These are phyloP conservation scores for Limnodromus scolopaceus DNA, from an alignment of 2,797 vertebrate genomes.

Conservation along the genomic window DNA sequence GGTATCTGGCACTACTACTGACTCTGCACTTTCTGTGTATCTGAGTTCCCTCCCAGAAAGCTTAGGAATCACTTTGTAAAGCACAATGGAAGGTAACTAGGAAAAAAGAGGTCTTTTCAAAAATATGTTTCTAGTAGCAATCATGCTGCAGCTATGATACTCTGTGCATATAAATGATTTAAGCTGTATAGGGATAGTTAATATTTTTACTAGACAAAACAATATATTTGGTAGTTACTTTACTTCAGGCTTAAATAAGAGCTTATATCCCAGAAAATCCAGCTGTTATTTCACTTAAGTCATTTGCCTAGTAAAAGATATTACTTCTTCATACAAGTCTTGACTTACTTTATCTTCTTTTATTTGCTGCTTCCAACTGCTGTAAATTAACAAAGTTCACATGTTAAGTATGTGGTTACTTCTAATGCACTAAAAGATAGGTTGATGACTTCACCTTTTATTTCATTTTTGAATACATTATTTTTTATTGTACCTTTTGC, in stretches of 20 bases:
- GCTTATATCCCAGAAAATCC: neutral
- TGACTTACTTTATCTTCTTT: neutral
- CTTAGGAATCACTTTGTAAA: neutral
- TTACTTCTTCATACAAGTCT: neutral
- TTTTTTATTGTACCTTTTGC: neutral
- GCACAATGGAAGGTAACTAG: neutral
- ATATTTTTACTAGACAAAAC: neutral
- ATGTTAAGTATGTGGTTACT: neutral
- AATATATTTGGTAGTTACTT: neutral
- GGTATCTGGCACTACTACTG: neutral
- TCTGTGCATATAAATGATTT: neutral
- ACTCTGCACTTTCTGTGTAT: neutral
- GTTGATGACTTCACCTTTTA: neutral
- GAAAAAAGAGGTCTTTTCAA: neutral
- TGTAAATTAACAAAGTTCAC: neutral
- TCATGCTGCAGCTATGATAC: neutral
- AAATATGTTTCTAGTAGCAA: neutral
- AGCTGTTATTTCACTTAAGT: slow-evolving; percentile 33
- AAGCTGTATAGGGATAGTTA: neutral
- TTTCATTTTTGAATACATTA: neutral
- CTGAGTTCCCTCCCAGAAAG: neutral
- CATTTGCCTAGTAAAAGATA: neutral
- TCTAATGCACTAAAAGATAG: neutral
- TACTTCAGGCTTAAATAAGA: neutral
- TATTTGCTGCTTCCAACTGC: neutral